Evolutionary conservation across 2,888 invertebrate species (phyloP).

Genomic region (Phortica magna): DNA sequence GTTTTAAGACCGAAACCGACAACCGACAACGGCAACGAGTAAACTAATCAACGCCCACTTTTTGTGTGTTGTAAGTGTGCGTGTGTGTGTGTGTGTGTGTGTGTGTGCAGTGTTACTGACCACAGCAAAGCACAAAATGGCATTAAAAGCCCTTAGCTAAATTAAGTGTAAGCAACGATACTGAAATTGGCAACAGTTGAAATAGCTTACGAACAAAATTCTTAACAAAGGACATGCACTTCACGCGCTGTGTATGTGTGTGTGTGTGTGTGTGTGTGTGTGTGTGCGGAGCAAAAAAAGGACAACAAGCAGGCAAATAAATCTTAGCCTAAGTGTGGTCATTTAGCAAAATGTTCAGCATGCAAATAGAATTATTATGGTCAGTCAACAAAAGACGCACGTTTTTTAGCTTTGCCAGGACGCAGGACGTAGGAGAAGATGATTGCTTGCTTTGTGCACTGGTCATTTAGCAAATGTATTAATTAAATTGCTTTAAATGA

Average conservation of each 20-base stretch:
- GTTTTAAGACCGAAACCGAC: not conserved
- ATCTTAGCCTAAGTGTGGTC: conserved; percentile 71
- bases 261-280: conserved; percentile 33
- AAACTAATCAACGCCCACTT: conserved; percentile 65
- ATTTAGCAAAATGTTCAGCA: conserved; percentile 67
- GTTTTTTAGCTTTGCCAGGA: conserved; percentile 34
- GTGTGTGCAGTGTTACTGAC: not conserved
- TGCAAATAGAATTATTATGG: conserved; percentile 54
- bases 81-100: conserved; percentile 29
- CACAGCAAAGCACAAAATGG: not conserved
- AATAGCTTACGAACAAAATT: not conserved
- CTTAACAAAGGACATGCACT: not conserved
- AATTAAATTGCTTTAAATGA: conserved; percentile 57
- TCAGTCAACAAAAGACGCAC: conserved; percentile 15
- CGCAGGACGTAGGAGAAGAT: conserved; percentile 34
- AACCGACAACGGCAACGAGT: conserved; percentile 34
- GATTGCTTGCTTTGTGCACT: conserved; percentile 28
- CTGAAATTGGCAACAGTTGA: not conserved
- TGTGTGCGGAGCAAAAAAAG: conserved; percentile 48
- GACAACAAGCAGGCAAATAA: conserved; percentile 62
- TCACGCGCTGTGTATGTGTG: too few relatives aligned
- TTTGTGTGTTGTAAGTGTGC: not conserved
- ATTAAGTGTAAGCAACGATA: conserved; percentile 28
- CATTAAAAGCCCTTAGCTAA: conserved; percentile 20
- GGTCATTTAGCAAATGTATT: conserved; percentile 66